Base-by-base conservation (phyloP, 2,888 invertebrate genomes). In the Disparrhopalites patrizii region DNA sequence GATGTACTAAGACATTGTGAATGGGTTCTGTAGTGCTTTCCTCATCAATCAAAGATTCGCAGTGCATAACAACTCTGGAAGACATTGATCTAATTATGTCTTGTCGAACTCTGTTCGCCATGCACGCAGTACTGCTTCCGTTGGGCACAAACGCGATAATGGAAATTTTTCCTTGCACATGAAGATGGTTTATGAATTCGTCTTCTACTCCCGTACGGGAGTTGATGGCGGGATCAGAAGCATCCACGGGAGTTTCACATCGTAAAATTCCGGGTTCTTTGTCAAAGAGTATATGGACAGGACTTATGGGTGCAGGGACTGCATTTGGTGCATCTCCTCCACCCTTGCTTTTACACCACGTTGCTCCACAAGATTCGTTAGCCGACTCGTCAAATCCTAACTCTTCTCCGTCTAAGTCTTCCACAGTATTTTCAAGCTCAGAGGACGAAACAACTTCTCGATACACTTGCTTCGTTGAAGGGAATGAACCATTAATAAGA, bases 11-110 rank as follows among this genome's bases (percentile, higher is more conserved):
- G 23, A 33, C 23, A 4, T 50, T 38, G 31, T 65, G 56, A 13
- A 57, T 10, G 28, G 62, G 51, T 7, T 50, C 54, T 3, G 52
- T 57, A 3, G 68, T 70, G 23, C 61, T 58, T 25, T 68, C 73
- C 78, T 91, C 91, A 79, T 91, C 91, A 73, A 92, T 89, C 62
- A 94, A 82, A 64, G 93, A 93, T 80, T 94, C 94, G 83, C 92
- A 93, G 77, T 94, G 91, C 84, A 95, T 89, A 76, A 93, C 92
- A 77, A 94, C 86, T 69, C 95, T 83, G 13, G 93, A 87, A 13
- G 88, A 85, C 65, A 95, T 80, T 62, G 94, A 94, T 66, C 94
- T 83, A 70, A 93, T 82, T 27, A 94, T 86, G 77, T 96, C 95
- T 78, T 89, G 86, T 77, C 88, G 88, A 13, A 95, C 83, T 25